phyloP scores from a whole-genome alignment of 2,113 vertebrate species.

The Osmerus mordax region DNA sequence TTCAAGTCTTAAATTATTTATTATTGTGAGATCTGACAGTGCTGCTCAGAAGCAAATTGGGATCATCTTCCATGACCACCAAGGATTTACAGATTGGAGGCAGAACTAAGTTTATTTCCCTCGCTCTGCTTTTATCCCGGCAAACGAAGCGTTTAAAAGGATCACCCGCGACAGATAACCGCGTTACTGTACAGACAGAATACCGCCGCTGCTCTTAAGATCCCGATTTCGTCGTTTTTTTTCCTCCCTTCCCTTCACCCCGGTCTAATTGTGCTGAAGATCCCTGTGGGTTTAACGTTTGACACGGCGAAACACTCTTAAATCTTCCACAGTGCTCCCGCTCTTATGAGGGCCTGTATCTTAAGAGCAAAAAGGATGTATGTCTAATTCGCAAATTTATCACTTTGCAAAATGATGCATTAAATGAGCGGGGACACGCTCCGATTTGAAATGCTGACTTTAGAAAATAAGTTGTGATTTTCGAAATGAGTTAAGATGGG shows the following conservation, averaged over 20 bases:
- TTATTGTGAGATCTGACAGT: constrained; percentile 80
- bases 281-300: constrained; percentile 80
- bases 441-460: constrained; percentile 81
- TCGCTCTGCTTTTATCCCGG: constrained; percentile 77
- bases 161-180: constrained; percentile 80
- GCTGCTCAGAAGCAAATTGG: constrained; percentile 80
- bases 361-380: constrained; percentile 77
- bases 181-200: constrained; percentile 75
- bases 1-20: constrained; percentile 81
- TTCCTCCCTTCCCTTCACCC: constrained; percentile 63
- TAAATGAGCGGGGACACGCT: constrained; percentile 78
- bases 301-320: constrained; percentile 79
- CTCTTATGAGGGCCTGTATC: constrained; percentile 71
- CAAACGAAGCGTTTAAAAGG: constrained; percentile 81
- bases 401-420: constrained; percentile 77
- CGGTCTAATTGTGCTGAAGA: constrained; percentile 75
- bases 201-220: constrained; percentile 73
- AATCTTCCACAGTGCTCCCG: constrained; percentile 72
- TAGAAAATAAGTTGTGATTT: constrained; percentile 76
- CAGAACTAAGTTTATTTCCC: constrained; percentile 82
- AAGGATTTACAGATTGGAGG: constrained; percentile 81
- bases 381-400: constrained; percentile 82
- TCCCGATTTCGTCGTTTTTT: constrained; percentile 69
- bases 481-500: constrained; percentile 74
- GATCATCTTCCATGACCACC: constrained; percentile 83